phyloP scores from a whole-genome alignment of 1,140 invertebrate genomes.

The Bradysia coprophila region DNA sequence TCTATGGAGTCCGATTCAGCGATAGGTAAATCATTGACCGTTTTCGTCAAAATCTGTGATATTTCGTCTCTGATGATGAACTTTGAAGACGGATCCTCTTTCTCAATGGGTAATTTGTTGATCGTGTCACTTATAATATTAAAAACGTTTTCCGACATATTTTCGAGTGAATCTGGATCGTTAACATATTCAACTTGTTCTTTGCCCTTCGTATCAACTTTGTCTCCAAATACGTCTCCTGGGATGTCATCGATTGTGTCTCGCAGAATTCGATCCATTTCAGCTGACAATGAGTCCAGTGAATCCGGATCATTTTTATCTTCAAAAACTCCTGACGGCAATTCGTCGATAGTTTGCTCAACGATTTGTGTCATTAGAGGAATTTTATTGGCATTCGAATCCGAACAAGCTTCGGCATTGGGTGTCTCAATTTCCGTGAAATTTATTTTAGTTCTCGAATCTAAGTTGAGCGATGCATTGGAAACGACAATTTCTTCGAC shows the following conservation, averaged over 20 bases:
- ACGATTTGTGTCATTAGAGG: constrained; percentile 5
- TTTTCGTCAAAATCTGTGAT: too few species aligned
- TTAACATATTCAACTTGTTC: too few species aligned
- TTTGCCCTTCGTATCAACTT: constrained; percentile 4
- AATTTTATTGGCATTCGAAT: constrained; percentile 7
- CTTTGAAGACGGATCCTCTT: constrained; percentile 4
- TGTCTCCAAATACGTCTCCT: constrained; percentile 14
- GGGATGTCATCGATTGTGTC: constrained; percentile 15
- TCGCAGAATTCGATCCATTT: constrained; percentile 15
- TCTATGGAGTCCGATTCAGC: too few species aligned
- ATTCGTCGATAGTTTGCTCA: constrained; percentile 3
- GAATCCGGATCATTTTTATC: constrained; percentile 2
- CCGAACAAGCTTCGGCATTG: constrained; percentile 13
- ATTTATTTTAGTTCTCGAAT: neutral
- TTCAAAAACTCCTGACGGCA: neutral
- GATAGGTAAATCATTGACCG: too few species aligned
- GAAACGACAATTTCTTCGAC: constrained; percentile 18
- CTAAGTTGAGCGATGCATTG: constrained; percentile 13
- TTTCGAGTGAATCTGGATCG: constrained; percentile 3
- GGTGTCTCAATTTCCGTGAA: constrained; percentile 1
- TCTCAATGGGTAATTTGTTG: constrained; percentile 4
- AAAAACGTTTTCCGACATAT: too few species aligned
- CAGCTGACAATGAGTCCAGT: constrained; percentile 5
- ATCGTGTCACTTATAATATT: neutral
- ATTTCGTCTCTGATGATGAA: too few species aligned